These are phyloP conservation scores for Criorhina ranunculi DNA, from an alignment of 2,888 invertebrate species.

Conservation along the genomic window DNA sequence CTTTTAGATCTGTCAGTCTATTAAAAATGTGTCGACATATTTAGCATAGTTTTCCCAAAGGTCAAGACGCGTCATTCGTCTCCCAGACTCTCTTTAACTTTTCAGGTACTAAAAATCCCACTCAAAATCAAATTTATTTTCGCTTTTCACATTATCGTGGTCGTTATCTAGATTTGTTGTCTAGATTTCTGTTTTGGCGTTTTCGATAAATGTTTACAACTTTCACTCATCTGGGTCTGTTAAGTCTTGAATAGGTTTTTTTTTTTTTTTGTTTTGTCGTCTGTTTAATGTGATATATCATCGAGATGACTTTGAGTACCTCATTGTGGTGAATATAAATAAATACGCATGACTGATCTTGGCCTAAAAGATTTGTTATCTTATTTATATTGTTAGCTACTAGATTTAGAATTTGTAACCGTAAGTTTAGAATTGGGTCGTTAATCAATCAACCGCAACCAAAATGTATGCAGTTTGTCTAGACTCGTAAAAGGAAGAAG, in stretches of 20 bases:
- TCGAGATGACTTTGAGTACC: slow-evolving; percentile 28
- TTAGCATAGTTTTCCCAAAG: slow-evolving; percentile 29
- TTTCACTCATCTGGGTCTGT: slow-evolving; percentile 57
- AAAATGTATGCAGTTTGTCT: slow-evolving; percentile 17
- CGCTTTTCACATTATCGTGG: slow-evolving; percentile 10
- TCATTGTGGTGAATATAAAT: slow-evolving; percentile 16
- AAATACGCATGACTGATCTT: slow-evolving; percentile 33
- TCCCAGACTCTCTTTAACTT: neutral
- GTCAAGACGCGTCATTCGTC: slow-evolving; percentile 18
- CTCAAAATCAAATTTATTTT: slow-evolving; percentile 36
- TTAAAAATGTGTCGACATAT: slow-evolving; percentile 14
- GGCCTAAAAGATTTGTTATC: slow-evolving; percentile 33
- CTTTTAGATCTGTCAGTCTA: slow-evolving; percentile 9
- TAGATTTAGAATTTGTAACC: slow-evolving; percentile 38
- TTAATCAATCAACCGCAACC: slow-evolving; percentile 22
- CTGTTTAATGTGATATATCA: slow-evolving; percentile 33
- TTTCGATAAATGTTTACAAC: slow-evolving; percentile 39
- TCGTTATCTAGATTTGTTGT: slow-evolving; percentile 37
- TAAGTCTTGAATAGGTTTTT: slow-evolving; percentile 8
- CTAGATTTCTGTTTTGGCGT: slow-evolving; percentile 35
- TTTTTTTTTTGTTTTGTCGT: slow-evolving; percentile 27
- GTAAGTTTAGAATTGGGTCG: slow-evolving; percentile 7
- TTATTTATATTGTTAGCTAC: slow-evolving; percentile 17
- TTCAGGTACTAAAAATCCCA: slow-evolving; percentile 23
- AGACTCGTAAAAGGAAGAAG: neutral